Base-by-base conservation (phyloP, 2,113 vertebrate genomes). In the Dunckerocampus dactyliophorus region DNA sequence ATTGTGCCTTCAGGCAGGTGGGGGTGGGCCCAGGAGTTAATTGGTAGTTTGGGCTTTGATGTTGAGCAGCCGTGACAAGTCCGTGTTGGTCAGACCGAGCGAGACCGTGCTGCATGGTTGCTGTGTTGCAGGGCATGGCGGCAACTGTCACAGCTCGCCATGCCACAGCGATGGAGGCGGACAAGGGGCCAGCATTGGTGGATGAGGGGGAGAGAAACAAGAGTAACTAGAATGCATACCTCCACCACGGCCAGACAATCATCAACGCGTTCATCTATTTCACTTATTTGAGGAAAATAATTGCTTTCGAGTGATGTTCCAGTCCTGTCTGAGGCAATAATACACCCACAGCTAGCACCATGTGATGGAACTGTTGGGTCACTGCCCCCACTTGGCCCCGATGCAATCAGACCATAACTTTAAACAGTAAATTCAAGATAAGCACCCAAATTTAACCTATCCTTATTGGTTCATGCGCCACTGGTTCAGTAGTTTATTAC, bases 11-110 rank as follows among this genome's bases (percentile, higher is more conserved):
- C 43, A 57, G 87, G 86, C 76, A 82, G 78, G 85, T 88, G 79
- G 79, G 77, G 75, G 69, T 73, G 67, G 80, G 72, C 82, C 78
- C 71, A 63, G 74, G 79, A 89, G 82, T 83, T 92, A 91, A 92
- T 90, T 90, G 90, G 83, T 88, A 85, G 85, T 88, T 88, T 86
- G 77, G 72, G 72, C 81, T 79, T 72, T 90, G 89, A 91, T 46
- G 85, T 34, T 89, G 77, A 90, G 62, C n/a, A 14, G 61, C 67
- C 63, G 53, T 88, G 89, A 90, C 89, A 90, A 79, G 88, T 59
- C 75, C 67, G 77, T 65, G 76, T 43, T 76, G 85, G 76, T 77
- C 65, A 66, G 70, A 84, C 77, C 79, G 77, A 83, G 82, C 37
- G 72, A 88, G 87, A 68, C 83, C 81, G 65, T 75, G 79, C 82